Evolutionary conservation across 2,113 vertebrate genomes (phyloP), one percentile per base, ranked within the genome.

Genomic region (Lota lota): DNA sequence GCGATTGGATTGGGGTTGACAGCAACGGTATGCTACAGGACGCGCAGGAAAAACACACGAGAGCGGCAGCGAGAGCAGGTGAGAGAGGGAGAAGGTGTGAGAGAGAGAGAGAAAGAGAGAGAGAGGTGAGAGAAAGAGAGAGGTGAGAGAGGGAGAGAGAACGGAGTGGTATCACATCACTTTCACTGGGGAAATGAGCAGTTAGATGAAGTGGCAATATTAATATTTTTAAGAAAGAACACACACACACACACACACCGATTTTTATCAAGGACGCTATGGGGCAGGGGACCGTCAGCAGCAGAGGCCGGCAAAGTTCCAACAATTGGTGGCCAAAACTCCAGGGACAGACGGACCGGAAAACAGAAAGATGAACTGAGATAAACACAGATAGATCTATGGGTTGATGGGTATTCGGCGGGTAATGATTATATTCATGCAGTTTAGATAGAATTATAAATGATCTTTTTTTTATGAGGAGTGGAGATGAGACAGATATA

Each of bases 1-100:
- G 67, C 69, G 68, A 88, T 91, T 91, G 92, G 90, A 89, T 92
- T 94, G 93, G 91, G 79, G 83, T 72, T 83, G 88, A 83, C 85
- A 88, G 78, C 75, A 7, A 68, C 28, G 58, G 64, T 63, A 71
- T 61, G 75, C 72, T 60, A 80, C 22, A 4, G 47, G 50, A 50
- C 70, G 58, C 50, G 18, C 4, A 67, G 14, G 11, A 28, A 18
- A 12, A 16, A 57, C 3, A 10, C 67, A n/a, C n/a, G 62, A 16
- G 68, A 3, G 70, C 17, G 61, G 57, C 40, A 63, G 22, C 2
- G n/a, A 63, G 11, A 54, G 21, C 17, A 11, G 14, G 47, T 3
- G 40, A 14, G 33, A 19, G 4, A 15, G 33, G 12, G 33, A 20
- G 4, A 2, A 64, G 18, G 20, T n/a, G n/a, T 50, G 63, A 21